Conservation (phyloP, 2,888 invertebrate genomes). For the Ornithoptera priamus region DNA sequence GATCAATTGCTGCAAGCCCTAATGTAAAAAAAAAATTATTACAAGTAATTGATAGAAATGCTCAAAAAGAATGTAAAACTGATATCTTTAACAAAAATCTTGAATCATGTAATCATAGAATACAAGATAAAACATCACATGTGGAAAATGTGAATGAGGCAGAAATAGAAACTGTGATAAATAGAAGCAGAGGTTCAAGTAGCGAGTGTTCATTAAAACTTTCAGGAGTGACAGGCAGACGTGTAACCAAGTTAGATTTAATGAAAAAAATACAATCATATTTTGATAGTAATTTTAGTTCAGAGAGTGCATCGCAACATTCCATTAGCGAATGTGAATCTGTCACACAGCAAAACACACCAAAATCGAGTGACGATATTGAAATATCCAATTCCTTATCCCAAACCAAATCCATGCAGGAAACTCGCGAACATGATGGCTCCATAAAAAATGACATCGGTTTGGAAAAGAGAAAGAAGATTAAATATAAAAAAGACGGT, state of each 20-base stretch:
- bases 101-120: neutral
- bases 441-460: conserved; percentile 25
- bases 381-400: conserved; percentile 52
- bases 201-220: neutral
- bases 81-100: neutral
- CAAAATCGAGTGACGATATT: conserved; percentile 52
- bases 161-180: neutral
- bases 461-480: conserved; percentile 48
- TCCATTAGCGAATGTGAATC: conserved; percentile 63
- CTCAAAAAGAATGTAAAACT: neutral
- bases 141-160: neutral
- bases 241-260: conserved; percentile 37
- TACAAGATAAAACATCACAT: neutral
- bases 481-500: conserved; percentile 71
- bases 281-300: conserved; percentile 62
- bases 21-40: conserved; percentile 56
- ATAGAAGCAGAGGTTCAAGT: neutral
- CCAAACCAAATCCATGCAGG: conserved; percentile 35
- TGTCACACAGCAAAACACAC: conserved; percentile 47
- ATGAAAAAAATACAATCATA: conserved; percentile 55
- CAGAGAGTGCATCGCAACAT: conserved; percentile 52
- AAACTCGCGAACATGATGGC: conserved; percentile 3
- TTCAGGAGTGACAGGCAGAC: neutral
- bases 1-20: conserved; percentile 40
- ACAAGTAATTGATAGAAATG: neutral